These are phyloP conservation scores for Urophycis tenuis DNA, from an alignment of 2,797 vertebrate genomes.

Conservation along the genomic window DNA sequence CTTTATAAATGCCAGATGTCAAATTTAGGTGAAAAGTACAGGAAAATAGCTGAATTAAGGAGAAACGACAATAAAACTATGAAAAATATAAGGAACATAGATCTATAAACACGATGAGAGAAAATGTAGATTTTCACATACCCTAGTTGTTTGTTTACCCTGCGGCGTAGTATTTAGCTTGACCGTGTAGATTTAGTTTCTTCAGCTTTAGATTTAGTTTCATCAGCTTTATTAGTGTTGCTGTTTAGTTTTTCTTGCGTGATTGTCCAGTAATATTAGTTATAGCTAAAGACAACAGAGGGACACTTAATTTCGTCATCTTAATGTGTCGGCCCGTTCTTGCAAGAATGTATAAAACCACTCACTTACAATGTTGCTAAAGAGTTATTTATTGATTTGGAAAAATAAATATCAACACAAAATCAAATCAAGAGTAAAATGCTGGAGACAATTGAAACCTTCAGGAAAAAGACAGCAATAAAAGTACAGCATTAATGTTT, in stretches of 20 bases:
- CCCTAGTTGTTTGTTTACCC: background rate
- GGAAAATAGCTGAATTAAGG: background rate
- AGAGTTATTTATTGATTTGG: background rate
- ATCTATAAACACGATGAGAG: background rate
- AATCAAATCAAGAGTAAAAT: background rate
- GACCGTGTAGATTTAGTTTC: background rate
- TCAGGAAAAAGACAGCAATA: background rate
- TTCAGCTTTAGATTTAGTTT: background rate
- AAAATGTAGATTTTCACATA: background rate
- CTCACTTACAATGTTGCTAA: background rate
- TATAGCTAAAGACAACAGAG: background rate
- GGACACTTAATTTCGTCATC: background rate
- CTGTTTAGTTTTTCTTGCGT: background rate
- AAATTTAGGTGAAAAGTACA: background rate
- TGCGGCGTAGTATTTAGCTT: background rate
- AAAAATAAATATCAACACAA: background rate
- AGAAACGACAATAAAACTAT: background rate
- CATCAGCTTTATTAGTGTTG: background rate
- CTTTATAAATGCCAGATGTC: too few relatives aligned
- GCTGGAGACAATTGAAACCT: background rate
- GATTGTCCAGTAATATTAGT: background rate
- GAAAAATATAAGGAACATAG: background rate
- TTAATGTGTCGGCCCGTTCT: background rate
- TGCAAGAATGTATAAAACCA: background rate
- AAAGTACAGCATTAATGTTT: background rate